A percentile compares a stretch with the other conserved stretches of the same genome.
These are phyloP conservation scores for Ochropleura plecta DNA, from an alignment of 2,888 invertebrate genomes.

Conservation along the genomic window DNA sequence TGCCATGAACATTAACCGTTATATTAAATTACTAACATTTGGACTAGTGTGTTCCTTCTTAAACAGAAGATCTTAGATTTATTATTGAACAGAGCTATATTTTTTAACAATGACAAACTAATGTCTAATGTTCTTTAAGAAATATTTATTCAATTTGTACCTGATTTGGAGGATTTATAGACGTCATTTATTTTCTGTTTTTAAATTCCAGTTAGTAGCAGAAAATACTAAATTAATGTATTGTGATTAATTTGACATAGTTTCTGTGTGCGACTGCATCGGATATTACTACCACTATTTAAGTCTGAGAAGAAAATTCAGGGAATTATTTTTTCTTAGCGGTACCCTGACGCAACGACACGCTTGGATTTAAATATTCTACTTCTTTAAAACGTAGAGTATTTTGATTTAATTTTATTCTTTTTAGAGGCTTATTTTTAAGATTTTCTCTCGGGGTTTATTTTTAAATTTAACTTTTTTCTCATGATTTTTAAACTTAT, in stretches of 20 bases:
- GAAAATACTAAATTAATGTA: slow-evolving; percentile 1
- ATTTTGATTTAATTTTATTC: too few relatives aligned
- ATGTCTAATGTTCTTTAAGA: background rate
- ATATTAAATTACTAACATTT: slow-evolving; percentile 55
- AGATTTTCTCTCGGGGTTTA: too few relatives aligned
- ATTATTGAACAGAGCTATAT: slow-evolving; percentile 7
- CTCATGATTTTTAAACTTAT: too few relatives aligned
- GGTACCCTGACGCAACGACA: too few relatives aligned
- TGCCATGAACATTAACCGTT: slow-evolving; percentile 56
- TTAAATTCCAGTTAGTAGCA: background rate
- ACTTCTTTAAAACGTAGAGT: too few relatives aligned
- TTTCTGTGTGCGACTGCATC: background rate
- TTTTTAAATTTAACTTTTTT: too few relatives aligned
- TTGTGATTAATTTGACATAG: slow-evolving; percentile 24
- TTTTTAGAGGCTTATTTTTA: too few relatives aligned
- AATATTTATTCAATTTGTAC: slow-evolving; percentile 2
- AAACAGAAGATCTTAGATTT: slow-evolving; percentile 18
- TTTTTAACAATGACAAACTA: slow-evolving; percentile 27
- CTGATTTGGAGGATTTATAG: slow-evolving; percentile 18
- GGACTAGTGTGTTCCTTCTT: slow-evolving; percentile 23
- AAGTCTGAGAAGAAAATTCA: background rate
- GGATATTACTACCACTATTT: background rate
- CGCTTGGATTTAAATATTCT: too few relatives aligned
- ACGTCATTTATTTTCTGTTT: slow-evolving; percentile 1
- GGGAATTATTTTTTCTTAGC: too few relatives aligned